A percentile compares a stretch with the other conserved stretches of the same genome.
These are phyloP conservation scores for Artemia sinica DNA, from an alignment of 2,888 invertebrate species.

Conservation along the genomic window DNA sequence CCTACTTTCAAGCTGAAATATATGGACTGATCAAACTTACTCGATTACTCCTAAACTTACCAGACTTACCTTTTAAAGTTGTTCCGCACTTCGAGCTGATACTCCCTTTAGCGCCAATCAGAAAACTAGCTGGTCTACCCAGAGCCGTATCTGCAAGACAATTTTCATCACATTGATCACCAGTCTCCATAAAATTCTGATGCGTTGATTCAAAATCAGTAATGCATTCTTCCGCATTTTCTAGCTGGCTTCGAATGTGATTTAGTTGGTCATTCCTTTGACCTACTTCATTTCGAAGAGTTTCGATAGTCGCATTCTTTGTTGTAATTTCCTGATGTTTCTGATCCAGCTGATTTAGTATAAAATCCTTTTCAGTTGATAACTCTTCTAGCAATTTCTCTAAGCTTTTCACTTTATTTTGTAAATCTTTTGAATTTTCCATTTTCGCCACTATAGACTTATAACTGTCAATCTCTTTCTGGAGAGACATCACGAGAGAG, in stretches of 20 bases:
- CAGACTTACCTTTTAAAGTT: no score
- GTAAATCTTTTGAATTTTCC: neutral
- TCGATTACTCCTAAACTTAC: no score
- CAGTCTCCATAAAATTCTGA: neutral
- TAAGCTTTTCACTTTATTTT: neutral
- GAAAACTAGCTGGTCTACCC: no score
- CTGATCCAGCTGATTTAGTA: neutral
- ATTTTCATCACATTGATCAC: no score
- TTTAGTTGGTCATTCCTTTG: neutral
- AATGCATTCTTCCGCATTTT: constrained; percentile 5
- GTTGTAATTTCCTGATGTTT: neutral
- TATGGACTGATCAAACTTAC: no score
- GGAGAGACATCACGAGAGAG: neutral
- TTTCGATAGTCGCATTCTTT: constrained; percentile 4
- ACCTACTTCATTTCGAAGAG: neutral
- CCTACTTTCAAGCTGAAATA: no score
- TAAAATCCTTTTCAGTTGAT: neutral
- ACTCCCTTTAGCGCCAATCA: no score
- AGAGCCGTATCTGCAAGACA: no score
- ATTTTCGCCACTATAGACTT: neutral
- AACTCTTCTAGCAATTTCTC: neutral
- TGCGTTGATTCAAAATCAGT: constrained; percentile 7
- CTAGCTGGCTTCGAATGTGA: neutral
- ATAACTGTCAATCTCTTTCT: neutral
- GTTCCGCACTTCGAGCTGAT: no score